Percentiles rank a stretch among this genome's conserved stretches.
These are phyloP conservation scores for Sebastes elongatus DNA, from an alignment of 2,797 vertebrate species.

Conservation along the genomic window DNA sequence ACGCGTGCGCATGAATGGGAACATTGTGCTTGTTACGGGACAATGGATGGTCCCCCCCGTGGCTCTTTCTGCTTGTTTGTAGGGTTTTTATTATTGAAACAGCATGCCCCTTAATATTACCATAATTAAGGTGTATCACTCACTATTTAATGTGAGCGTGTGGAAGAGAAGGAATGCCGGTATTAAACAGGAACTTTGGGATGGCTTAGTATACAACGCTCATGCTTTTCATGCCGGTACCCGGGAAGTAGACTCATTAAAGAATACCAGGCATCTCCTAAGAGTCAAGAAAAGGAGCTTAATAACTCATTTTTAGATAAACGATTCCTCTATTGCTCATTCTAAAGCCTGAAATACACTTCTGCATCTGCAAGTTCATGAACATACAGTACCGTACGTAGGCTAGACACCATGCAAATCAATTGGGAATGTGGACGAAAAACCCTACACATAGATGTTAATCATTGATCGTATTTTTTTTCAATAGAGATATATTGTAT, in stretches of 20 bases:
- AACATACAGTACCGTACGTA: background rate
- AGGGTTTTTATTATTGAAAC: slow-evolving; percentile 18
- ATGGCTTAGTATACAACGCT: background rate
- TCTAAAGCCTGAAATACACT: background rate
- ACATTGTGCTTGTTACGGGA: slow-evolving; percentile 52
- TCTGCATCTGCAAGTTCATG: background rate
- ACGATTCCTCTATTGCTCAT: background rate
- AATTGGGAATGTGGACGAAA: background rate
- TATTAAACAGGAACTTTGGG: slow-evolving; percentile 16
- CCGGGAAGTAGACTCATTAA: slow-evolving; percentile 12
- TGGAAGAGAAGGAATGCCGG: slow-evolving; percentile 1
- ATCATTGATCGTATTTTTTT: background rate
- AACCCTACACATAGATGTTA: background rate
- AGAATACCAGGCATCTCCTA: slow-evolving; percentile 1
- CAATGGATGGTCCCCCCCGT: slow-evolving; percentile 16
- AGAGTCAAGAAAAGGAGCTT: background rate
- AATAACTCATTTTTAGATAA: background rate
- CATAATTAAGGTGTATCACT: slow-evolving; percentile 7
- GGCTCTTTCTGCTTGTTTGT: slow-evolving; percentile 22
- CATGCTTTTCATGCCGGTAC: background rate
- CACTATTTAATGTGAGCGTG: background rate
- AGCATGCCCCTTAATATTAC: slow-evolving; percentile 12
- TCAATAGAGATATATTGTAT: background rate
- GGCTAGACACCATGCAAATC: background rate
- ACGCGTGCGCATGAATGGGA: slow-evolving; percentile 18